phyloP scores from a whole-genome alignment of 2,113 vertebrate genomes.

The Etheostoma spectabile region DNA sequence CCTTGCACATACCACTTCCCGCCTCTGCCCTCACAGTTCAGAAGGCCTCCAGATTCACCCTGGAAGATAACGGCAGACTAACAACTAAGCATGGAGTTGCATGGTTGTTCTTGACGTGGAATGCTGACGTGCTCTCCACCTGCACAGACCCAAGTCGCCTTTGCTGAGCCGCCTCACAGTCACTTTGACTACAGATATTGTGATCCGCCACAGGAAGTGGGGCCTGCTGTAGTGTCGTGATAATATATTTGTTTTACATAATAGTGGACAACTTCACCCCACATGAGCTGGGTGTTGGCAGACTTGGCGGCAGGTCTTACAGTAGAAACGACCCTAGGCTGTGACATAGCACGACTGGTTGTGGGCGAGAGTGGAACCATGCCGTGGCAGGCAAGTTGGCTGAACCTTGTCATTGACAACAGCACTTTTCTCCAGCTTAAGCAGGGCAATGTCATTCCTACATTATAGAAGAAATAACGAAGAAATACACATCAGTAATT shows the following conservation, averaged over 20 bases:
- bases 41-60: slow-evolving; percentile 74
- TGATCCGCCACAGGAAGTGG: slow-evolving; percentile 87
- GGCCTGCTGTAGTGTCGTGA: slow-evolving; percentile 85
- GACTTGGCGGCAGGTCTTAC: slow-evolving; percentile 53
- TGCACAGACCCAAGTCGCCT: slow-evolving; percentile 83
- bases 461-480: background rate
- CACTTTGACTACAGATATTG: slow-evolving; percentile 68
- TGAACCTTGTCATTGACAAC: slow-evolving; percentile 73
- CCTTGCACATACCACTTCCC: slow-evolving; percentile 71
- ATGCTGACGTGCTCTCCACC: slow-evolving; percentile 85
- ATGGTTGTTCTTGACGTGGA: slow-evolving; percentile 83
- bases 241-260: background rate
- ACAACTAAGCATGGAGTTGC: background rate
- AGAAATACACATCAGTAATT: background rate
- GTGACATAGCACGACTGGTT: slow-evolving; percentile 76
- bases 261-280: no score
- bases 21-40: slow-evolving; percentile 69
- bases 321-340: slow-evolving; percentile 77
- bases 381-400: slow-evolving; percentile 69
- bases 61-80: slow-evolving; percentile 10
- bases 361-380: slow-evolving; percentile 51
- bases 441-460: slow-evolving; percentile 78
- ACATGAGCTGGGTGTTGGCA: background rate
- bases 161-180: slow-evolving; percentile 86
- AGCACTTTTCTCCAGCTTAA: slow-evolving; percentile 72